phyloP scores from a whole-genome alignment of 2,113 vertebrate genomes.

The Recurvirostra avosetta region DNA sequence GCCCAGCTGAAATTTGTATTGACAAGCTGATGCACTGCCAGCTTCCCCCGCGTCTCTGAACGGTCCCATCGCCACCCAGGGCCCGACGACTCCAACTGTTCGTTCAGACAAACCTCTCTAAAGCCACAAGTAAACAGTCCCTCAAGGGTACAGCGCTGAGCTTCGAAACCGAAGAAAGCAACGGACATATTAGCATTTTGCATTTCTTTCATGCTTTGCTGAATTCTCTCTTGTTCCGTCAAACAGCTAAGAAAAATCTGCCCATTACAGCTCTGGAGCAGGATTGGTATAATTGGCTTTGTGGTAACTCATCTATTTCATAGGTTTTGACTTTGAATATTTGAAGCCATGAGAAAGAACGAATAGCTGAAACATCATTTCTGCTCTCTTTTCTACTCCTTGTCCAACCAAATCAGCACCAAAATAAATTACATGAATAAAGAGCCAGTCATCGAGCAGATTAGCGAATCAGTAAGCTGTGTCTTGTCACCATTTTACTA shows the following conservation, averaged over 20 bases:
- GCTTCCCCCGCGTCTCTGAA: neutral
- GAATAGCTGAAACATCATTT: slow-evolving; percentile 10
- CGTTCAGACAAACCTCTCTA: neutral
- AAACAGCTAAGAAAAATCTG: slow-evolving; percentile 29
- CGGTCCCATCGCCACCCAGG: neutral
- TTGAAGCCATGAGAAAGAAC: slow-evolving; percentile 11
- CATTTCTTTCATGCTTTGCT: slow-evolving; percentile 39
- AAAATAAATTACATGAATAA: slow-evolving; percentile 26
- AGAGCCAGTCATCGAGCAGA: neutral
- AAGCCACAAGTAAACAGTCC: neutral
- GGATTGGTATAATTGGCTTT: slow-evolving; percentile 32
- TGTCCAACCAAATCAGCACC: slow-evolving; percentile 25
- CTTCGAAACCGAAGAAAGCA: neutral
- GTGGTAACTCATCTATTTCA: slow-evolving; percentile 24
- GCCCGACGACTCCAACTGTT: neutral
- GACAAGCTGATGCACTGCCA: neutral
- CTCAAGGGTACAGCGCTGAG: neutral
- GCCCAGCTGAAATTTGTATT: neutral
- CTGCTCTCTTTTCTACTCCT: neutral
- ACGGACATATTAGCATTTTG: neutral
- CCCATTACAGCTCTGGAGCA: neutral
- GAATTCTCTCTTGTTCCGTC: slow-evolving; percentile 38
- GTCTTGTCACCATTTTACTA: slow-evolving; percentile 22
- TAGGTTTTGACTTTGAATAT: neutral
- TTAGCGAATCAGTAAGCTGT: neutral